These are phyloP conservation scores for Uromys caudimaculatus DNA, from an alignment of 2,797 vertebrate genomes.

Conservation along the genomic window DNA sequence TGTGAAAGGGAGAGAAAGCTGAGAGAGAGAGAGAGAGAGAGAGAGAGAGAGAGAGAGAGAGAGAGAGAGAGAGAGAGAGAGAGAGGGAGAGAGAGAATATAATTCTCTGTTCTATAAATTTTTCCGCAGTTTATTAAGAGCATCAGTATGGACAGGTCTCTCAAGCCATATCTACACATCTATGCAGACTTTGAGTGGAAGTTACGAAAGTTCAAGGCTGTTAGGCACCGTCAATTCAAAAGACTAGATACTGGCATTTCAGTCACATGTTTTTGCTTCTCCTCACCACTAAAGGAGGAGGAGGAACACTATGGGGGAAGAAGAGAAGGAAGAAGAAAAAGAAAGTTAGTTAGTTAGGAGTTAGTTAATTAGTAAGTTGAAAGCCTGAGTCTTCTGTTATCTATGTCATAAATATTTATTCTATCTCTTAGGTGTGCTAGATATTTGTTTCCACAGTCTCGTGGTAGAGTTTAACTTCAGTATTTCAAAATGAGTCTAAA, in stretches of 20 bases:
- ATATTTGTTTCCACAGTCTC: constrained; percentile 17
- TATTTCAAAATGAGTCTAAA: constrained; percentile 39
- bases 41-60: background rate
- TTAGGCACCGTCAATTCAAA: background rate
- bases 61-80: background rate
- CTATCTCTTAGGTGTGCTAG: background rate
- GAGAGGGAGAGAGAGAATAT: background rate
- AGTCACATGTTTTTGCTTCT: background rate
- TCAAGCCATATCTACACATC: background rate
- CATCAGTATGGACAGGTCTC: background rate
- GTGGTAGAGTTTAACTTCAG: background rate
- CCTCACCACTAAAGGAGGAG: background rate
- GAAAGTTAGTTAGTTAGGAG: background rate
- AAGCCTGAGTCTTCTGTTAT: background rate
- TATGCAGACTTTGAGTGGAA: constrained; percentile 5
- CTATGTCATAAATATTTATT: background rate
- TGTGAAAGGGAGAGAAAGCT: background rate
- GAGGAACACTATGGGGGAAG: background rate
- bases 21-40: background rate
- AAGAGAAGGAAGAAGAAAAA: background rate
- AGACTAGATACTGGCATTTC: background rate
- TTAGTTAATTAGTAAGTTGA: background rate
- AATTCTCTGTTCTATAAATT: background rate
- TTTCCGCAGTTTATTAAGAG: background rate
- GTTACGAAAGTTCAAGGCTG: constrained; percentile 25